Base-by-base conservation (phyloP, 2,113 vertebrate species). In the Gobius niger region DNA sequence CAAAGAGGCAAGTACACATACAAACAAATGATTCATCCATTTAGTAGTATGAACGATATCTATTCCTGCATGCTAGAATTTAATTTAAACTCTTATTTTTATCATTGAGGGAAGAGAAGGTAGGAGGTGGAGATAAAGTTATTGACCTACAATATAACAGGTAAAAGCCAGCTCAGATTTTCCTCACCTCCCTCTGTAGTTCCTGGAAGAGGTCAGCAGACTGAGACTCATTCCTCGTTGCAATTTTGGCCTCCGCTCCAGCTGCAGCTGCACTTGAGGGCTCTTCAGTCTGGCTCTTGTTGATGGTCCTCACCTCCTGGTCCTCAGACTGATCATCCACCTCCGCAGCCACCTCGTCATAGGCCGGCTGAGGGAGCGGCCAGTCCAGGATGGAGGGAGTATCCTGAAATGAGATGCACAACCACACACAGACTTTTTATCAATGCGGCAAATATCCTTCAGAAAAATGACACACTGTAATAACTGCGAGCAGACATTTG, bases 131-230 rank as follows among this genome's bases (percentile, higher is more conserved):
- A 24, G 24, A 24, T 24, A 24, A 24, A 24, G 24, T 24, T 1
- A 24, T 24, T 3, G 24, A 34, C 24, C 24, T 34, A 4, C 24
- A 34, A 4, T 34, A 34, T 1, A 34, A 34, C 24, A 34, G 24
- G 3, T 34, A 34, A 12, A 49, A 47, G 13, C 11, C 8, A 47
- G 10, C 10, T 47, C 47, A 47, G 16, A 53, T 13, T 47, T 1
- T 13, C 46, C 52, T 8, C 14, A 91, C 90, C 85, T 98, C 98
- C 84, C 95, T 93, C 90, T 99, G 98, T 4, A 99, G 92, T 3
- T 96, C 96, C 72, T 96, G 95, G 6, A 99, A 99, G 57, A 99
- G 94, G 82, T 97, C 94, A 0, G 96, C 94, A 0, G 97, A 96
- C 85, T 98, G 96, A 0, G 93, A 94, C 9, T 93, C 92, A 62